Percentiles rank a stretch among this genome's conserved stretches.
Evolutionary conservation across 1,140 invertebrate species (phyloP).

Genomic region (Hormaphis cornu): DNA sequence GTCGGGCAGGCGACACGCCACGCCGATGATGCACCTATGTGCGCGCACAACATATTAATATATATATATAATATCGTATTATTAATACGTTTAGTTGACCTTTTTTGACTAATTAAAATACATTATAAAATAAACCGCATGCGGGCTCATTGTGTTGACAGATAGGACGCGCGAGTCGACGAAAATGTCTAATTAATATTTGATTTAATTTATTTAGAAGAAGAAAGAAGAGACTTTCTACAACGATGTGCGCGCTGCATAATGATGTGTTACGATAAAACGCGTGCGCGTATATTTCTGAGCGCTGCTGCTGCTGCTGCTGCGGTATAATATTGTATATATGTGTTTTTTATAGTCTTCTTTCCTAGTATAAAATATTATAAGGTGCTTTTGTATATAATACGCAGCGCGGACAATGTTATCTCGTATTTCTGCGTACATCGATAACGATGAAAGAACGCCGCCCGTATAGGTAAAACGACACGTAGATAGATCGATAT

Average conservation of each 20-base stretch:
- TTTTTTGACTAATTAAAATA: slow-evolving; percentile 19
- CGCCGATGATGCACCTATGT: background rate
- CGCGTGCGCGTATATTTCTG: background rate
- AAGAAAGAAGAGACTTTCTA: background rate
- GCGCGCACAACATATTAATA: background rate
- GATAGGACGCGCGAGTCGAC: background rate
- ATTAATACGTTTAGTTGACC: background rate
- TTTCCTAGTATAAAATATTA: slow-evolving; percentile 22
- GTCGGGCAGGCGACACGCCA: background rate
- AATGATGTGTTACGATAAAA: too few relatives aligned
- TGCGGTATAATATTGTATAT: background rate
- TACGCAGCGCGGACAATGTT: slow-evolving; percentile 9
- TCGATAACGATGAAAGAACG: slow-evolving; percentile 24
- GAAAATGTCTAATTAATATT: slow-evolving; percentile 22
- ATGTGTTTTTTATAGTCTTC: background rate
- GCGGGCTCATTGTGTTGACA: slow-evolving; percentile 23
- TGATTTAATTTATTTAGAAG: slow-evolving; percentile 22
- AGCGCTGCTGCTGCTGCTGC: background rate
- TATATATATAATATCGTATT: background rate
- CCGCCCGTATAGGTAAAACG: slow-evolving; percentile 24
- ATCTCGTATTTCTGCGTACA: slow-evolving; percentile 19
- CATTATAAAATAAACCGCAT: slow-evolving; percentile 4
- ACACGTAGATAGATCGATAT: slow-evolving; percentile 1
- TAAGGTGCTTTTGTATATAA: background rate
- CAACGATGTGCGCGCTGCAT: too few relatives aligned